Base-by-base conservation (phyloP, 1,140 invertebrate species). In the Aphaenogaster floridana region DNA sequence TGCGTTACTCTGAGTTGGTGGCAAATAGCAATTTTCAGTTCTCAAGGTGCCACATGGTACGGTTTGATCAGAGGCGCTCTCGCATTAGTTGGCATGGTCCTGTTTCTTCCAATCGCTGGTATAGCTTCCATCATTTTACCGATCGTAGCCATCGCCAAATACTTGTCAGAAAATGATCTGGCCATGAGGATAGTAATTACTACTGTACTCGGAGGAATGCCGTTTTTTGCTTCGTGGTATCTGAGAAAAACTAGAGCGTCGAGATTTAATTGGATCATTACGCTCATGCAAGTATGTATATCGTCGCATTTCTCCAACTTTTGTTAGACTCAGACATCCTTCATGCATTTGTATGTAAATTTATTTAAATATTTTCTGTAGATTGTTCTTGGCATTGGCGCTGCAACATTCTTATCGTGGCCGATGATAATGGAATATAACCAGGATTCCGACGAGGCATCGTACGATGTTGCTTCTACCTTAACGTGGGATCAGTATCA, bases 1-100 rank as follows among this genome's bases (percentile, higher is more conserved):
- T 98, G 98, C 66, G 97, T 98, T 0, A 98, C 97, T 0, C 95
- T 98, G 7, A 98, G 97, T 91, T 98, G 98, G 98, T 97, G 98
- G 92, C 98, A 98, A 91, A 97, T 98, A 90, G 97, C 97, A 52
- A 97, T 98, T 86, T 96, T 97, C 3, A 97, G 97, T 87, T 98
- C 97, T 0, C 97, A 98, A 91, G 97, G 97, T 42, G 97, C 98
- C 45, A 98, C 97, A 0, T 97, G 97, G 95, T 98, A 97, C 91
- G 98, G 98, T 0, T 93, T 98, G 15, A 96, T 98, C 48, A 95
- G 98, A 50, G 97, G 97, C 0, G 97, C 97, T 5, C 94, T 98
- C 6, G 98, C 97, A 0, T 89, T 98, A 28, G 97, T 98, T 5
- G 97, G 97, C 7, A 96, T 97, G 45, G 97, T 98, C 1, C 92